phyloP scores from a whole-genome alignment of 2,797 vertebrate species.

The Brachyalestes nurse region DNA sequence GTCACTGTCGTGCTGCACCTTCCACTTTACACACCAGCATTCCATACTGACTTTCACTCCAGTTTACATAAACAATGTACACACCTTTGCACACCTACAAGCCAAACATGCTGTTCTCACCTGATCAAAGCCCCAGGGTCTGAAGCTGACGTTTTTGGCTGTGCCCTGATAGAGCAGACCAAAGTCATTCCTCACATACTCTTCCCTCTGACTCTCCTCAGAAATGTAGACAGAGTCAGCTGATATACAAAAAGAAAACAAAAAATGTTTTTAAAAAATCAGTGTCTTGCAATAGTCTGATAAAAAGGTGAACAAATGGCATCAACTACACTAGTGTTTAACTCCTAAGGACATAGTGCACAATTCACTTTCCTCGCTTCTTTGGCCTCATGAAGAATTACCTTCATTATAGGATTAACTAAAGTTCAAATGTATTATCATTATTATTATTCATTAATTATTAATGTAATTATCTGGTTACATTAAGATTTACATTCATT shows the following conservation, averaged over 20 bases:
- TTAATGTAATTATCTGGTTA: too few relatives aligned
- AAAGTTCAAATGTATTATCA: too few relatives aligned
- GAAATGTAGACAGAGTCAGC: slow-evolving; percentile 74
- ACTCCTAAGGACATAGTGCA: too few relatives aligned
- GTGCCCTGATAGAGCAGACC: slow-evolving; percentile 78
- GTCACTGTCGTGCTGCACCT: neutral
- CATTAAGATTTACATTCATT: too few relatives aligned
- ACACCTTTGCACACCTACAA: neutral
- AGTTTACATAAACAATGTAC: neutral
- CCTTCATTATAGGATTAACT: too few relatives aligned
- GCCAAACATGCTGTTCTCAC: slow-evolving; percentile 56
- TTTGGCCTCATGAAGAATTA: too few relatives aligned
- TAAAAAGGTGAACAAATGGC: neutral
- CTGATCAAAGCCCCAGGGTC: slow-evolving; percentile 81
- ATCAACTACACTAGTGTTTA: too few relatives aligned
- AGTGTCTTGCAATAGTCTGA: neutral
- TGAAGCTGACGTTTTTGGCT: slow-evolving; percentile 58
- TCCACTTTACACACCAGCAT: neutral
- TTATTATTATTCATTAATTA: too few relatives aligned
- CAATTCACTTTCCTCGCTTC: too few relatives aligned
- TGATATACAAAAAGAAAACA: slow-evolving; percentile 47
- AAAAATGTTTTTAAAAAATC: neutral
- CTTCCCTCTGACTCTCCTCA: slow-evolving; percentile 74
- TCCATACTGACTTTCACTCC: neutral
- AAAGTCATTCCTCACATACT: slow-evolving; percentile 74